Percentiles rank a stretch among this genome's conserved stretches.
Conservation (phyloP, 2,113 vertebrate species). For the Pseudois nayaur region DNA sequence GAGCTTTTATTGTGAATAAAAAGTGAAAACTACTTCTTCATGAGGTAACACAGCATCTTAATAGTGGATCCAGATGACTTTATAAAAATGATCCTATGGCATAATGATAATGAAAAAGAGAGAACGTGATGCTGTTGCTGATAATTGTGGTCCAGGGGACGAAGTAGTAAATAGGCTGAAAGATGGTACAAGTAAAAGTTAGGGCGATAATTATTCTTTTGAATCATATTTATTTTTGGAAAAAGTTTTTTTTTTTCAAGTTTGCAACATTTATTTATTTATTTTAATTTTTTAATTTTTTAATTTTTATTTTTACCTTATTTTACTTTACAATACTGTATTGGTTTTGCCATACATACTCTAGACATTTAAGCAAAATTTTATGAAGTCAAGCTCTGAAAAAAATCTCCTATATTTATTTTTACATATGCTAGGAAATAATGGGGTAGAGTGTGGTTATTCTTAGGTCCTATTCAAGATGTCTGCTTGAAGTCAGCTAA, state of each 20-base stretch:
- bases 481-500: not conserved
- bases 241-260: not conserved
- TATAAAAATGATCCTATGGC: not conserved
- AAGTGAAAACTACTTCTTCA: slow-evolving; percentile 28
- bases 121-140: not conserved
- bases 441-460: not conserved
- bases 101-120: slow-evolving; percentile 7
- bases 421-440: not conserved
- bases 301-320: no score
- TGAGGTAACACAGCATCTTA: not conserved
- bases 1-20: slow-evolving; percentile 40
- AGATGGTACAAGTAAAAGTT: not conserved
- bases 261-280: not conserved
- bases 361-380: not conserved
- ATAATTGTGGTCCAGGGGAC: not conserved
- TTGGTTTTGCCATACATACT: not conserved
- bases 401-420: not conserved
- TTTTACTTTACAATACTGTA: no score
- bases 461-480: not conserved
- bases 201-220: not conserved
- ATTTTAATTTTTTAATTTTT: no score
- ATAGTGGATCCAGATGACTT: not conserved
- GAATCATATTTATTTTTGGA: not conserved
- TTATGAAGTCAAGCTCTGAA: not conserved
- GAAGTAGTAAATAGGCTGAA: not conserved